Percentiles rank a stretch among this genome's conserved stretches.
Conservation (phyloP, 2,888 invertebrate species). For the Dyspetes luteomarginatus region DNA sequence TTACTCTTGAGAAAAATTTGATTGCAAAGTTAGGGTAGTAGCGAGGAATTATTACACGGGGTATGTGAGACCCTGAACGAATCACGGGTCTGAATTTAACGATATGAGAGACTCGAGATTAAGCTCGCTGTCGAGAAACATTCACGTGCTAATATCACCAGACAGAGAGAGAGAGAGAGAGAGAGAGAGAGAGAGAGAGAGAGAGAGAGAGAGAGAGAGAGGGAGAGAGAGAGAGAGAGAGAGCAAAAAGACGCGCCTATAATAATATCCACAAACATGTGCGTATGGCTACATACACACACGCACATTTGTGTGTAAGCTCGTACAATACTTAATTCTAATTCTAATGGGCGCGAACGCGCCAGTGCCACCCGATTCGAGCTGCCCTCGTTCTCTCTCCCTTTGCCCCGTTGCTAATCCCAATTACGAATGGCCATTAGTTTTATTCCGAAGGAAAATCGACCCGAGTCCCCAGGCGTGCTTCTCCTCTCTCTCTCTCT, state of each 20-base stretch:
- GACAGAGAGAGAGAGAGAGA: constrained; percentile 19
- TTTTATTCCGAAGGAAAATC: constrained; percentile 81
- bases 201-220: too few species aligned
- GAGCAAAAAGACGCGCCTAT: constrained; percentile 9
- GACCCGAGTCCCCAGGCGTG: constrained; percentile 68
- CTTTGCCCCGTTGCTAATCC: constrained; percentile 76
- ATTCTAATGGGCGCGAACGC: constrained; percentile 73
- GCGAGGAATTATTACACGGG: background rate
- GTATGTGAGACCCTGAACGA: background rate
- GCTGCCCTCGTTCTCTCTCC: constrained; percentile 57
- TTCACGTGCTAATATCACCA: constrained; percentile 27
- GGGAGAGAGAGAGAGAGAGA: too few species aligned
- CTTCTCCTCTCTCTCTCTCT: constrained; percentile 17
- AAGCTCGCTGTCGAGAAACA: constrained; percentile 17
- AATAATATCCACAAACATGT: constrained; percentile 31
- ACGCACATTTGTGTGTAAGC: constrained; percentile 13
- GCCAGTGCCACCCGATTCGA: constrained; percentile 49
- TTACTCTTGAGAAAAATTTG: background rate
- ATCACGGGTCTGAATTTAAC: background rate
- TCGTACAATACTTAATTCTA: constrained; percentile 73
- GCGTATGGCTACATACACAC: background rate
- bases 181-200: too few species aligned
- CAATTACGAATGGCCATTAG: constrained; percentile 82
- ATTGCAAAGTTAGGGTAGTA: background rate
- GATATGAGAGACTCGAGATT: constrained; percentile 20